phyloP scores from a whole-genome alignment of 2,888 invertebrate species.

The Orthosia gothica region DNA sequence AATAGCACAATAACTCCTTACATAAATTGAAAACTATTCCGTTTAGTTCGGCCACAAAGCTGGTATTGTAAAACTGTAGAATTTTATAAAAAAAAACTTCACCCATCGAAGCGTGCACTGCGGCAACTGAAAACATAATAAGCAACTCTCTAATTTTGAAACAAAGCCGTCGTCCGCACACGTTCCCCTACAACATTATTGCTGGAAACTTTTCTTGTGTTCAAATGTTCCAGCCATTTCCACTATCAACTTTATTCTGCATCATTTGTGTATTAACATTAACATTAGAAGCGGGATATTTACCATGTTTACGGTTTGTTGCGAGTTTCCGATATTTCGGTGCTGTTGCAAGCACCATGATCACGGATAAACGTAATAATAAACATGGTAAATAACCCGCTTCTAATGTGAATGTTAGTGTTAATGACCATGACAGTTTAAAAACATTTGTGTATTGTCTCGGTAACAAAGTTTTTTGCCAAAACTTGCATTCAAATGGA shows the following conservation, averaged over 20 bases:
- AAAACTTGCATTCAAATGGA: constrained; percentile 14
- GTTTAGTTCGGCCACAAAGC: background rate
- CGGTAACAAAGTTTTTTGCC: constrained; percentile 20
- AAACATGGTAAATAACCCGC: too few species aligned
- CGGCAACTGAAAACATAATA: constrained; percentile 48
- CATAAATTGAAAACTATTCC: background rate
- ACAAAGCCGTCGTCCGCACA: constrained; percentile 60
- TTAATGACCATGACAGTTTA: too few species aligned
- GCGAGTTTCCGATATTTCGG: too few species aligned
- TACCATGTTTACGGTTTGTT: too few species aligned
- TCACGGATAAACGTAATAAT: too few species aligned
- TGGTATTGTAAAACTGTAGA: constrained; percentile 16
- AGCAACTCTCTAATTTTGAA: constrained; percentile 66
- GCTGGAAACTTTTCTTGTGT: constrained; percentile 55
- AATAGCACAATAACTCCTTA: background rate
- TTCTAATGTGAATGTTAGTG: too few species aligned
- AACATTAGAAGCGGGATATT: too few species aligned
- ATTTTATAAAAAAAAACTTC: constrained; percentile 33
- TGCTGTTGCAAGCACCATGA: too few species aligned
- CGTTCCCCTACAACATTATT: constrained; percentile 34
- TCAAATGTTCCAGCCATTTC: constrained; percentile 28
- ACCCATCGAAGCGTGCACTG: constrained; percentile 39
- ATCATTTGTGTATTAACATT: constrained; percentile 35
- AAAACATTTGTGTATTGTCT: constrained; percentile 29
- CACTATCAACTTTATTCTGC: constrained; percentile 20